phyloP scores from a whole-genome alignment of 92 coral and sea anemone genomes.

The Scolanthus callimorphus region DNA sequence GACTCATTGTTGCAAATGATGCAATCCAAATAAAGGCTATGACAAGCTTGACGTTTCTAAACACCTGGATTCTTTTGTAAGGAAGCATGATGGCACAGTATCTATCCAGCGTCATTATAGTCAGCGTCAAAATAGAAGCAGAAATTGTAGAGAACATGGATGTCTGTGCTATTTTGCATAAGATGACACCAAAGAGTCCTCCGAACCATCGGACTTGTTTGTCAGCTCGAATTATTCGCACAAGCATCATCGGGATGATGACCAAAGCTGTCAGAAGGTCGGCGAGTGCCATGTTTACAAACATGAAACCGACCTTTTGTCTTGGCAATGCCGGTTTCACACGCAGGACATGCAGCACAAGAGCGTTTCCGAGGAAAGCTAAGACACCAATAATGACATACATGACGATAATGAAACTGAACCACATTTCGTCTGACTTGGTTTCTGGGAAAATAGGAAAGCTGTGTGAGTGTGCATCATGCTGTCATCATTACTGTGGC shows the following conservation, averaged over 20 bases:
- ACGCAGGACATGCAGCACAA: conserved; percentile 20
- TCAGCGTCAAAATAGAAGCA: not conserved
- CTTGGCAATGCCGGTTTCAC: conserved; percentile 10
- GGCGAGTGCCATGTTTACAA: conserved; percentile 26
- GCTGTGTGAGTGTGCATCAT: no score
- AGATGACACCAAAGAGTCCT: not conserved
- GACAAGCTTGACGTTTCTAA: not conserved
- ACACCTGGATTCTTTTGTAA: not conserved
- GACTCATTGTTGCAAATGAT: not conserved
- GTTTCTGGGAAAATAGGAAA: no score
- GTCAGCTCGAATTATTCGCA: not conserved
- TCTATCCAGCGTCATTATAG: not conserved
- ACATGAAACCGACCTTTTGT: not conserved
- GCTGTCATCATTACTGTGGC: no score
- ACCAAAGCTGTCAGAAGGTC: conserved; percentile 14
- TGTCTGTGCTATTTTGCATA: not conserved
- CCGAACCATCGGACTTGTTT: not conserved
- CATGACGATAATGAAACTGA: not conserved
- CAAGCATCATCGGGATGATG: conserved; percentile 2
- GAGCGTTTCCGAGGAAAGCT: conserved; percentile 9
- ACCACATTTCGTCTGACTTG: no score
- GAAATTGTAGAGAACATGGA: not conserved
- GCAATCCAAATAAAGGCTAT: not conserved
- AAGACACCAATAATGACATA: not conserved
- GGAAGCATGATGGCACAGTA: not conserved